Evolutionary conservation across 2,888 invertebrate genomes (phyloP), one percentile per base, ranked within the genome.

Genomic region (Plebejus anna): DNA sequence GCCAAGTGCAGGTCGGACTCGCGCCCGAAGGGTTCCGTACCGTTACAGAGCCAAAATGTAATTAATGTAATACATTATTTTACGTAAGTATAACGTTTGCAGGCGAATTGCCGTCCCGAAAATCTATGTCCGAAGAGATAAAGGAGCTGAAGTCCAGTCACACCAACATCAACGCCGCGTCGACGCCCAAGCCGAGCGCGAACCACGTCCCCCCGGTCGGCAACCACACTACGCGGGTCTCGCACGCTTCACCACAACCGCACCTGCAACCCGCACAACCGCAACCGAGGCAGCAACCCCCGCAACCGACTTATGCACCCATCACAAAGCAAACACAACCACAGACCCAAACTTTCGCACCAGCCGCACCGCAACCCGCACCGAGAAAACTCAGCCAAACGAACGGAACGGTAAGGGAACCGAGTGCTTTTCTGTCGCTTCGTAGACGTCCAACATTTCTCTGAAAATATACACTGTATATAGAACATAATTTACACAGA

Each of bases 321-420:
- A 73, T 73, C 47, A 51, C 32, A 73, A 73, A 75, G 28, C 78
- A 71, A 78, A 76, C 76, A 77, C 75, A 87, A 72, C 77, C 78
- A 70, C 80, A 78, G 78, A 77, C 79, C 57, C 81, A 81, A 79
- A 78, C 79, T 51, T 76, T 78, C 73, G 76, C 79, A 78, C 78
- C 78, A 32, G 80, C 77, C 72, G 86, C 90, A 79, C 94, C 94
- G 79, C 92, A 92, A 84, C 94, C 94, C 5, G 94, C 94, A 79
- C 94, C 94, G 72, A 85, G 94, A 81, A 88, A 88, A 85, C 86
- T 94, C 80, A 94, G 94, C 83, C 91, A 91, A 89, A 83, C 89
- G 42, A 92, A 92, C 72, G 91, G 90, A 85, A 91, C 90, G 91
- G 93, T 90, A 87, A 89, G 88, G 84, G 81, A 82, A 76, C 36